A percentile compares a stretch with the other conserved stretches of the same genome.
phyloP scores from a whole-genome alignment of 2,888 invertebrate genomes.

The Lordiphosa fenestrarum region DNA sequence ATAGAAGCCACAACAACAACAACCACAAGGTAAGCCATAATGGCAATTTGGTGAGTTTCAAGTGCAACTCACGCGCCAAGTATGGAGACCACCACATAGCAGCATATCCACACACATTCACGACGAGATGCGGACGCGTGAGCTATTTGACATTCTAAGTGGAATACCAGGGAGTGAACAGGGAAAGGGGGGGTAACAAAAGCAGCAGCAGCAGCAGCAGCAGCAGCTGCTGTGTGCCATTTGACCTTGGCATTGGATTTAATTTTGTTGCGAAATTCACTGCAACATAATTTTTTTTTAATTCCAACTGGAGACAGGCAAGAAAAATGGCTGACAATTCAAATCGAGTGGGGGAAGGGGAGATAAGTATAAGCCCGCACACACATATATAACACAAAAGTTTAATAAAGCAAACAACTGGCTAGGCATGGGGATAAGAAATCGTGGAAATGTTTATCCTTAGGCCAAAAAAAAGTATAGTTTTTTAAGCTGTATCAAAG shows the following conservation, averaged over 20 bases:
- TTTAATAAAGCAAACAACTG: not conserved
- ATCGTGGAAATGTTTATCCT: too few species aligned
- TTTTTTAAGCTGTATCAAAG: too few species aligned
- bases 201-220: not conserved
- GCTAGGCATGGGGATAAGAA: too few species aligned
- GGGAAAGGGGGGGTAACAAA: not conserved
- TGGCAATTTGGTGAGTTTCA: constrained; percentile 55
- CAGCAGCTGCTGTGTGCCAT: constrained; percentile 47
- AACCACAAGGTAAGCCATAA: constrained; percentile 28
- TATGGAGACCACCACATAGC: constrained; percentile 38
- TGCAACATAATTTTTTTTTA: constrained; percentile 49
- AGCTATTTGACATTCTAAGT: constrained; percentile 66
- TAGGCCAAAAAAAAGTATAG: too few species aligned
- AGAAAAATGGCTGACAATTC: constrained; percentile 6
- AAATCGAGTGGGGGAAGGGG: not conserved
- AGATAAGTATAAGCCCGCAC: not conserved
- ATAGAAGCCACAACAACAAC: constrained; percentile 9
- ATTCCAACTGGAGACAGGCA: constrained; percentile 22
- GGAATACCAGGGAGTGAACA: constrained; percentile 10
- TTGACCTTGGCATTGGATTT: constrained; percentile 71
- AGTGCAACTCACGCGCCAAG: constrained; percentile 59
- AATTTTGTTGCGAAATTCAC: constrained; percentile 57
- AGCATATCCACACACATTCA: constrained; percentile 12
- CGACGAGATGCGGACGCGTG: constrained; percentile 44
- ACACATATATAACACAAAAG: too few species aligned